Evolutionary conservation across 2,797 vertebrate genomes (phyloP).

Genomic region (Siniperca obscura): DNA sequence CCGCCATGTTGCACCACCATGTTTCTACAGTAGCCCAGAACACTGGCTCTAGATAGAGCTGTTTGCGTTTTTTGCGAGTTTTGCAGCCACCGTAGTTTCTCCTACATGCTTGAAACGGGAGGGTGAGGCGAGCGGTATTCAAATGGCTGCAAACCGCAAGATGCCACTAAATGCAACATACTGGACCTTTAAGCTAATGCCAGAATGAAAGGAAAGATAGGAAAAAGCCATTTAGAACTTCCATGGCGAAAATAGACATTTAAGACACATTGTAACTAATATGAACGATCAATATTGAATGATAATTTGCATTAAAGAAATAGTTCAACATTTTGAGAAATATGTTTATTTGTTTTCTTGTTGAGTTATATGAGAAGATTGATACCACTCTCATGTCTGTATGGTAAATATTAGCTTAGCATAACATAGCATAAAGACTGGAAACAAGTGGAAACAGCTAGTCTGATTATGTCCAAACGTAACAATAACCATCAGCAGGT

Average conservation of each 20-base stretch:
- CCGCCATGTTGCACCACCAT: too few species aligned
- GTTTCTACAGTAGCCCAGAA: too few species aligned
- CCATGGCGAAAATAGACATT: conserved; percentile 18
- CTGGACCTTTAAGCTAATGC: conserved; percentile 1
- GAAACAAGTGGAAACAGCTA: background rate
- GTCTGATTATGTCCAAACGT: background rate
- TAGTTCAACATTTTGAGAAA: background rate
- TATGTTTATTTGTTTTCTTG: background rate
- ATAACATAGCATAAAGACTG: conserved; percentile 5
- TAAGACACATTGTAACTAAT: background rate
- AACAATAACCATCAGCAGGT: background rate
- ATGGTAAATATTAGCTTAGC: background rate
- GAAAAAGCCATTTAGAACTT: conserved; percentile 10
- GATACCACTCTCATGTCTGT: background rate
- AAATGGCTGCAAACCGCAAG: too few species aligned
- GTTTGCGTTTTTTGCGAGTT: too few species aligned
- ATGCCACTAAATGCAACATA: too few species aligned
- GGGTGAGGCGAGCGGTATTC: too few species aligned
- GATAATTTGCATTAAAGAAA: background rate
- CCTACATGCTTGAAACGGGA: too few species aligned
- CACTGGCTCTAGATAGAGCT: too few species aligned
- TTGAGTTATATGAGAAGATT: background rate
- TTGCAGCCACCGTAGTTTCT: too few species aligned
- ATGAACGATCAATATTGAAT: background rate
- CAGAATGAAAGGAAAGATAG: conserved; percentile 25